These are phyloP conservation scores for Triplophysa tibetana DNA, from an alignment of 2,113 vertebrate genomes.

Conservation along the genomic window DNA sequence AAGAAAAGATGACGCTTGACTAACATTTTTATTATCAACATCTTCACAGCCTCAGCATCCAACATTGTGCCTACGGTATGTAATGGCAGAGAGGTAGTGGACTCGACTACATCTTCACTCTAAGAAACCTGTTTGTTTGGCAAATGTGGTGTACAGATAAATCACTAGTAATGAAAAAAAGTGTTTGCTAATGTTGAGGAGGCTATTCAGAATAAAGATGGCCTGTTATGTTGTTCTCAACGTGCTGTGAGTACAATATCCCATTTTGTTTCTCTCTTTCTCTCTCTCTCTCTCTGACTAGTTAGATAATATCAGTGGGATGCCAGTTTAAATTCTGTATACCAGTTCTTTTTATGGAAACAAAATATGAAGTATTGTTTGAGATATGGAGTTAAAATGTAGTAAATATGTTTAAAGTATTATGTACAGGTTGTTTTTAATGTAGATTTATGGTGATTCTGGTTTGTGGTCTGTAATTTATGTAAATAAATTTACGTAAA, in stretches of 20 bases:
- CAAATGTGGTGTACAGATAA: slow-evolving; percentile 66
- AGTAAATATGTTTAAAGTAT: slow-evolving; percentile 80
- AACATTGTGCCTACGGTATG: slow-evolving; percentile 92
- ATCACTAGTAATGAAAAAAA: slow-evolving; percentile 73
- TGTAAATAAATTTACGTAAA: slow-evolving; percentile 94
- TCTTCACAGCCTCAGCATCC: slow-evolving; percentile 75
- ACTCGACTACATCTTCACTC: slow-evolving; percentile 94
- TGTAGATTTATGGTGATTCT: slow-evolving; percentile 81
- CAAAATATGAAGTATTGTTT: slow-evolving; percentile 68
- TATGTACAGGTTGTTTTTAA: slow-evolving; percentile 77
- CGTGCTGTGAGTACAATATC: slow-evolving; percentile 80
- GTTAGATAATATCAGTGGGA: slow-evolving; percentile 65
- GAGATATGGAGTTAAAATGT: slow-evolving; percentile 74
- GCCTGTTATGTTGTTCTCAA: slow-evolving; percentile 75
- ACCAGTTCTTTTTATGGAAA: slow-evolving; percentile 70
- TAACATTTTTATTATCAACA: background rate
- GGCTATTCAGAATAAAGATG: slow-evolving; percentile 66
- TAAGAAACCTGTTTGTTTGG: slow-evolving; percentile 72
- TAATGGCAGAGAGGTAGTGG: slow-evolving; percentile 93
- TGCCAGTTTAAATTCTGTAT: slow-evolving; percentile 67
- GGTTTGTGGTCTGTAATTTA: slow-evolving; percentile 85
- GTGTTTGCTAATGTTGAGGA: slow-evolving; percentile 72
- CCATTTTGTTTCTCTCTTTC: slow-evolving; percentile 43
- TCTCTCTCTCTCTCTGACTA: slow-evolving; percentile 30
- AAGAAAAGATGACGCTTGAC: background rate